phyloP scores from a whole-genome alignment of 2,797 vertebrate species.

The Scyliorhinus canicula region DNA sequence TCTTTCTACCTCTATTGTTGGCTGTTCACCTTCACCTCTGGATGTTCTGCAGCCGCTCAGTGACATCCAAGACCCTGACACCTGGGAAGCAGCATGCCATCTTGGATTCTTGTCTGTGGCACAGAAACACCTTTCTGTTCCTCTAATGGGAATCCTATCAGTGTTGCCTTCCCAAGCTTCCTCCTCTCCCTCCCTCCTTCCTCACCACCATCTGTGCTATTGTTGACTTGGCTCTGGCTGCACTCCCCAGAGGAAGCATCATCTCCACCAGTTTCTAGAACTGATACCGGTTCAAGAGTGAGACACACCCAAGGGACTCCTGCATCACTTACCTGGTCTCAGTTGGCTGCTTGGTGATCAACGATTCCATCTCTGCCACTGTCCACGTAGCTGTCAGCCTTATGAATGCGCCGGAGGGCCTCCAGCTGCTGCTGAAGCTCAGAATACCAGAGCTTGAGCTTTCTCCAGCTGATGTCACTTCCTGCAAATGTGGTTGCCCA shows the following conservation, averaged over 20 bases:
- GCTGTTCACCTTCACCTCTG: not conserved
- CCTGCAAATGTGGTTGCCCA: no score
- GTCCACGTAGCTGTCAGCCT: no score
- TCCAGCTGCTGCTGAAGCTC: no score
- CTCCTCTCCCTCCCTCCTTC: not conserved
- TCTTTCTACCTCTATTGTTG: not conserved
- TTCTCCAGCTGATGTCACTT: no score
- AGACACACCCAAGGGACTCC: not conserved
- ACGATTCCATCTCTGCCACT: not conserved
- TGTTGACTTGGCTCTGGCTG: not conserved
- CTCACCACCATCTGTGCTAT: not conserved
- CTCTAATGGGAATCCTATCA: not conserved
- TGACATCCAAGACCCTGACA: not conserved
- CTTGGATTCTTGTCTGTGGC: no score
- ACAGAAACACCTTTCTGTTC: not conserved
- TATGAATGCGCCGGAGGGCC: no score
- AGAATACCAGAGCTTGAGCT: no score
- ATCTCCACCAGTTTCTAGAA: no score
- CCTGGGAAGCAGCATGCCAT: no score
- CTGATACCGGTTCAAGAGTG: not conserved
- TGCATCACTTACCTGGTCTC: not conserved
- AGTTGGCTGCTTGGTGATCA: not conserved
- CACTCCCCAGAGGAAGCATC: not conserved
- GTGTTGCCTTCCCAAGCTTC: not conserved
- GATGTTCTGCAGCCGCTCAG: not conserved